Percentiles rank a stretch among this genome's conserved stretches.
Evolutionary conservation across 2,888 invertebrate species (phyloP).

Genomic region (Cheilosia impressa): DNA sequence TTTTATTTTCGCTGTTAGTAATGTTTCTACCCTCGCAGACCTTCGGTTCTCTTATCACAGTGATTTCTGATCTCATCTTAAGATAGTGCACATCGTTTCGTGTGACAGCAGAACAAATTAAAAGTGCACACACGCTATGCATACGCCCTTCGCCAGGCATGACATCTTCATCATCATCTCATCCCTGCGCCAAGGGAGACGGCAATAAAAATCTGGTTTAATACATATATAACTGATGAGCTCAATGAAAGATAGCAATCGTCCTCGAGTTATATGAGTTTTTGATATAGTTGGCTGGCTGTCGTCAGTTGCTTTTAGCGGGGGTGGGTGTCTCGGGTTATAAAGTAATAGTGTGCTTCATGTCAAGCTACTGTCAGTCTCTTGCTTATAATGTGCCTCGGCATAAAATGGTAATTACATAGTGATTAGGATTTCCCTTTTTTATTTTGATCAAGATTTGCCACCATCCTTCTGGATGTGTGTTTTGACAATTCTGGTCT

Average conservation of each 20-base stretch:
- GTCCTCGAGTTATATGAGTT: conserved; percentile 20
- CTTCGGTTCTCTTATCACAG: conserved; percentile 23
- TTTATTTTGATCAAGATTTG: conserved; percentile 14
- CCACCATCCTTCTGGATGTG: not conserved
- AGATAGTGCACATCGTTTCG: conserved; percentile 16
- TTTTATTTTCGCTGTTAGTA: conserved; percentile 4
- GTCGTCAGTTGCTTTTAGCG: not conserved
- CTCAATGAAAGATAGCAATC: conserved; percentile 48
- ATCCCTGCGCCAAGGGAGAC: conserved; percentile 24
- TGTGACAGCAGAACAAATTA: conserved; percentile 63
- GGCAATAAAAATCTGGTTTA: conserved; percentile 44
- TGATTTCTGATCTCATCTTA: conserved; percentile 38
- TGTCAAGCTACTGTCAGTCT: conserved; percentile 22
- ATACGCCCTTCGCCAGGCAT: conserved; percentile 43
- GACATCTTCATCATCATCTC: conserved; percentile 53
- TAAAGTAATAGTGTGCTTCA: conserved; percentile 34
- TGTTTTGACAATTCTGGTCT: too few relatives aligned
- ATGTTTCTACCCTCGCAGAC: not conserved
- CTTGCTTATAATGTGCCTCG: not conserved
- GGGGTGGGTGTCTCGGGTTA: conserved; percentile 7
- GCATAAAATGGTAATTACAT: conserved; percentile 31
- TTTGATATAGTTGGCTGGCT: conserved; percentile 33
- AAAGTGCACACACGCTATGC: conserved; percentile 63
- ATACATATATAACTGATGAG: conserved; percentile 28
- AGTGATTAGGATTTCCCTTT: conserved; percentile 26